Evolutionary conservation across 1,140 invertebrate genomes (phyloP).

Genomic region (Branchinecta lindahli): DNA sequence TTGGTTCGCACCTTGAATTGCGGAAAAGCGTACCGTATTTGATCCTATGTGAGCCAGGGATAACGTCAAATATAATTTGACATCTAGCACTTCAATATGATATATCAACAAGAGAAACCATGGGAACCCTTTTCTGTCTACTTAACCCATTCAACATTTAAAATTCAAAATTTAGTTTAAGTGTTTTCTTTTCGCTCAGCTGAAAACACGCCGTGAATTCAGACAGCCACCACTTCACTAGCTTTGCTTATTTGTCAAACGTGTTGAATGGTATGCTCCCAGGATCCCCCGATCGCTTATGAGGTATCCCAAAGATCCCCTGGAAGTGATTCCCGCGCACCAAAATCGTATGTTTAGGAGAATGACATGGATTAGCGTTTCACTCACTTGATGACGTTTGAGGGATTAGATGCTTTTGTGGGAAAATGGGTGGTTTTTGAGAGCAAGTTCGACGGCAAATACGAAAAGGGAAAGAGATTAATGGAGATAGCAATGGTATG

Average conservation of each 20-base stretch:
- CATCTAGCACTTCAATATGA: too few species aligned
- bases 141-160: background rate
- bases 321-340: background rate
- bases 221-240: background rate
- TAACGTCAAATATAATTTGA: too few species aligned
- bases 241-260: background rate
- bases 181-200: background rate
- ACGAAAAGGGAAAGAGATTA: too few species aligned
- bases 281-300: background rate
- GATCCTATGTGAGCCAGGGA: too few species aligned
- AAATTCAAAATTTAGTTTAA: conserved; percentile 1
- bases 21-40: too few species aligned
- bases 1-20: too few species aligned
- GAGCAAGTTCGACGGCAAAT: too few species aligned
- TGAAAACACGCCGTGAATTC: background rate
- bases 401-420: background rate
- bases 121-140: too few species aligned
- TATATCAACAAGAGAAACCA: too few species aligned
- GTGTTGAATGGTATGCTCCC: background rate
- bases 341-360: background rate
- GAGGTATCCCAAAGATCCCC: background rate
- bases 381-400: conserved; percentile 8
- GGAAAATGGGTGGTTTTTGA: background rate
- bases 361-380: background rate
- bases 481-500: too few species aligned